A percentile compares a stretch with the other conserved stretches of the same genome.
Evolutionary conservation across 2,888 invertebrate genomes (phyloP).

Genomic region (Petrolisthes cinctipes): DNA sequence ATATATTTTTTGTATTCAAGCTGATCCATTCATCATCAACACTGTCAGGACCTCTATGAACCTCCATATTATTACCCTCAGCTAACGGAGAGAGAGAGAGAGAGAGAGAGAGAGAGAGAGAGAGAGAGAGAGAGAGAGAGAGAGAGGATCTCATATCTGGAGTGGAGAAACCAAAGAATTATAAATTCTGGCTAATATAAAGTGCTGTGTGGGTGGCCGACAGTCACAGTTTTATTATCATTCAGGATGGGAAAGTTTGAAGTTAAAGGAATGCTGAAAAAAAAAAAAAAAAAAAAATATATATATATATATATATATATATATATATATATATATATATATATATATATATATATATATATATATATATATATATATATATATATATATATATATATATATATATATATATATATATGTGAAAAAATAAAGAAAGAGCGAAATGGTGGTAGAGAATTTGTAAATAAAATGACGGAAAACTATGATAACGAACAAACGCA

Average conservation of each 20-base stretch:
- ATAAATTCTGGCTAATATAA: neutral
- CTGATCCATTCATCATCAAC: too few relatives aligned
- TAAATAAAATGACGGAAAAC: too few relatives aligned
- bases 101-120: conserved; percentile 7
- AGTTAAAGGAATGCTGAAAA: conserved; percentile 20
- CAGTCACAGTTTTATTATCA: too few relatives aligned
- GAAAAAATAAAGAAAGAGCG: conserved; percentile 33
- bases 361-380: conserved; percentile 54
- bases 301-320: conserved; percentile 36
- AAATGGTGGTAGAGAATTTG: too few relatives aligned
- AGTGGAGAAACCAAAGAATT: neutral
- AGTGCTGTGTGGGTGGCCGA: too few relatives aligned
- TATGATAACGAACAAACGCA: too few relatives aligned
- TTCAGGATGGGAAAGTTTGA: too few relatives aligned
- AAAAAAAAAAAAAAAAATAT: conserved; percentile 33
- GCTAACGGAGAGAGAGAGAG: neutral
- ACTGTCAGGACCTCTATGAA: too few relatives aligned
- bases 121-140: neutral
- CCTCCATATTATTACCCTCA: too few relatives aligned
- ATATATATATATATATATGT: conserved; percentile 50
- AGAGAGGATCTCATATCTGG: neutral
- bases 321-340: conserved; percentile 38
- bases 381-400: conserved; percentile 57
- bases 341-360: conserved; percentile 38
- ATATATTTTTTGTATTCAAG: too few relatives aligned